Base-by-base conservation (phyloP, 2,888 invertebrate species). In the Spicauda simplicius region DNA sequence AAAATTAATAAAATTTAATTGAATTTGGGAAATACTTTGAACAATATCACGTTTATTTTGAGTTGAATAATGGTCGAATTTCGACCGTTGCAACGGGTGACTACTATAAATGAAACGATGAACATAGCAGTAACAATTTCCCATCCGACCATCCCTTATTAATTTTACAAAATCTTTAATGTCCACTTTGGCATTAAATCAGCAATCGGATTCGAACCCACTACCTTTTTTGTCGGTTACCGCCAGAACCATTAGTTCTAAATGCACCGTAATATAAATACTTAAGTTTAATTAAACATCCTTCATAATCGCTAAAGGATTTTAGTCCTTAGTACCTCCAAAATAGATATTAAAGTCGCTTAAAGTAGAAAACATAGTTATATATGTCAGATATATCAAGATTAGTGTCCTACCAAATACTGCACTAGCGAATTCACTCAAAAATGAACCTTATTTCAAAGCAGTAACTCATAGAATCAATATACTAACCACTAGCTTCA, bases 331-430 rank as follows among this genome's bases (percentile, higher is more conserved):
- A 48, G 20, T 0, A 4, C 20, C n/a, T 7, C 0, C 8, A 0
- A 16, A 2, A n/a, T 48, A 25, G 19, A 37, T 20, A 52, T 12
- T n/a, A 16, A 14, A 4, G 33, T 64, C 41, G 3, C 41, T 0
- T 25, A 33, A 33, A 30, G 16, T 18, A 14, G 7, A 4, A 16
- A 11, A 11, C 14, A 41, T 53, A 25, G 37, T 57, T 56, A 33
- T 64, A 20, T 19, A 20, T 20, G 25, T 18, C 37, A 53, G 33
- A 53, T 64, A 58, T 64, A 58, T 64, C 58, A 58, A 58, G 64
- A 64, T 64, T 64, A 64, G 64, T 25, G n/a, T 57, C 16, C 19
- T 76, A 67, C 68, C 76, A 70, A 72, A 76, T 76, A 76, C 64
- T 64, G 52, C 75, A 77, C 67, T 64, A 45, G 61, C 37, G 30